Conservation (phyloP, 2,797 vertebrate species). For the Crypturellus tataupa region DNA sequence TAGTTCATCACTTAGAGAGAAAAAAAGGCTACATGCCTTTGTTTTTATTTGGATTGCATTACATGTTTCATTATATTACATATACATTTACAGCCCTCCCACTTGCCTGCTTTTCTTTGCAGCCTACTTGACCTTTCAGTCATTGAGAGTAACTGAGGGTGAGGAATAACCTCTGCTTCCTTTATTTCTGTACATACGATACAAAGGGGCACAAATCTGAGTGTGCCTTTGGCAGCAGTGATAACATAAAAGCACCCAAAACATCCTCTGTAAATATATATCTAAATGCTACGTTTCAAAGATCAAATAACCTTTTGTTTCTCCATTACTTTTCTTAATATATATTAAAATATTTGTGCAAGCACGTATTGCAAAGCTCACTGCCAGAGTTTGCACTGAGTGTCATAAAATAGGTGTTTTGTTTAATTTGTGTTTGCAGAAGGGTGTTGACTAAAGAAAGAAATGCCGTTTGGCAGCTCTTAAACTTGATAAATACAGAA, state of each 20-base stretch:
- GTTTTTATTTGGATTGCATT: background rate
- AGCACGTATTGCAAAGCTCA: background rate
- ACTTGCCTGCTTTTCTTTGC: background rate
- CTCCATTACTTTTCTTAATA: background rate
- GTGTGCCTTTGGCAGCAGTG: background rate
- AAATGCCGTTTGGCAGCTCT: background rate
- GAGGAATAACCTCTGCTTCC: no score
- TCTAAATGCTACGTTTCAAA: background rate
- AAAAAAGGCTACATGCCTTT: no score
- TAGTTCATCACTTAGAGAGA: background rate
- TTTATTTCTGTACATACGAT: background rate
- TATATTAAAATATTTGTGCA: background rate
- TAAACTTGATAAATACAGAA: background rate
- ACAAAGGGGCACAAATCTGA: background rate
- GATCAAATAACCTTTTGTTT: background rate
- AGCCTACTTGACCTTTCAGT: background rate
- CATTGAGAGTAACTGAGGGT: background rate
- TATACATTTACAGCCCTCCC: background rate
- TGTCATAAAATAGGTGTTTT: background rate
- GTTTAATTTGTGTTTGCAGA: background rate
- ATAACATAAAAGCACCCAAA: background rate
- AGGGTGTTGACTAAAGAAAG: background rate
- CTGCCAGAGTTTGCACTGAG: background rate
- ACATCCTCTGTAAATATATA: background rate
- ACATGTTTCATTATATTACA: background rate